Base-by-base conservation (phyloP, 2,888 invertebrate genomes). In the Mimumesa dahlbomi region DNA sequence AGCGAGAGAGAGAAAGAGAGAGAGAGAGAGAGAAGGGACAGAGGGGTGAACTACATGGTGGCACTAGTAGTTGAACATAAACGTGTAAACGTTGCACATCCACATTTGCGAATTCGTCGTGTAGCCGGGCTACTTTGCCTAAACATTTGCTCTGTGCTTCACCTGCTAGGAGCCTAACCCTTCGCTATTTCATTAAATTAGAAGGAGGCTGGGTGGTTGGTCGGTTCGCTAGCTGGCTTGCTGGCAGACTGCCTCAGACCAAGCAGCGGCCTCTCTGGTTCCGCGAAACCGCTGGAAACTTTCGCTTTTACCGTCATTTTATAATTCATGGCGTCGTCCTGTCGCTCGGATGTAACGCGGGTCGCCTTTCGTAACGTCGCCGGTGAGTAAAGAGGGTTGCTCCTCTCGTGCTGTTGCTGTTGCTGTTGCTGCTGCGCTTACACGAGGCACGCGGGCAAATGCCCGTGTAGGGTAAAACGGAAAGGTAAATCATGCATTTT, bases 281-380 rank as follows among this genome's bases (percentile, higher is more conserved):
- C 54, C 73, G 73, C 81, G 81, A 79, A 82, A 81, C 82, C 83
- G 73, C 77, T 74, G 82, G 76, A 83, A 88, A 89, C 88, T 89
- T 89, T 89, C 88, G 88, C 89, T 88, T 89, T 89, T 89, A 89
- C 88, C 85, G 82, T 84, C 84, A 87, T 86, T 89, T 86, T 88
- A 89, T 89, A 89, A 89, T 89, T 89, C 88, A 89, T 87, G 88
- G 82, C 85, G 84, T 86, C 86, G 85, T 84, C 82, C 79, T 79
- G 79, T 79, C 79, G 79, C 79, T 79, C 62, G 72, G 76, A 80
- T 78, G 78, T 80, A 80, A 80, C 78, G 80, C 78, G 78, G 80
- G 80, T 80, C 78, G 75, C 75, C 69, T 80, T 72, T 77, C 75
- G 80, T 79, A 77, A 70, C 77, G 81, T 80, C 73, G 80, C 66